Evolutionary conservation across 2,888 invertebrate species (phyloP).

Genomic region (Trilocha varians): DNA sequence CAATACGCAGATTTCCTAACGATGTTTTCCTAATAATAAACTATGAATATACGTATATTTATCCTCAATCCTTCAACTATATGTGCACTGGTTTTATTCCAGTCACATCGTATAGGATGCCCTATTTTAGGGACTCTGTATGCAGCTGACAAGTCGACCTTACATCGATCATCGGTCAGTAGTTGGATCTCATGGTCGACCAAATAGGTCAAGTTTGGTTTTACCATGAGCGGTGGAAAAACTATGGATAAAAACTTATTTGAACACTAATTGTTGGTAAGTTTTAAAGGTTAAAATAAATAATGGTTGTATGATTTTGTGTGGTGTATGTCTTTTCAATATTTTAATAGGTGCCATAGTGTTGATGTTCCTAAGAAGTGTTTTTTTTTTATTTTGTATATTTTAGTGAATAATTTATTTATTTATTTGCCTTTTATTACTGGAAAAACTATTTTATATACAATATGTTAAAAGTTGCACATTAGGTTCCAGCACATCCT

Average conservation of each 20-base stretch:
- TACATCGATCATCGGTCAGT: constrained; percentile 2
- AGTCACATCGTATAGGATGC: constrained; percentile 10
- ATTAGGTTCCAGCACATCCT: too few species aligned
- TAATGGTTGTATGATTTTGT: too few species aligned
- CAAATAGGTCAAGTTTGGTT: constrained; percentile 16
- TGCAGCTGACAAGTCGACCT: constrained; percentile 11
- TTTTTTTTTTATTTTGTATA: too few species aligned
- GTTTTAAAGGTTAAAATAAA: neutral
- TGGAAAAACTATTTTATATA: too few species aligned
- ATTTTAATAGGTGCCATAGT: too few species aligned
- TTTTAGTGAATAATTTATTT: too few species aligned
- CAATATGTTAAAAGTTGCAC: too few species aligned
- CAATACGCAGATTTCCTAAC: too few species aligned
- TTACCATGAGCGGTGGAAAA: constrained; percentile 1
- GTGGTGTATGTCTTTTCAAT: too few species aligned
- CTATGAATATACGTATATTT: neutral
- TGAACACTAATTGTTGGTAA: neutral
- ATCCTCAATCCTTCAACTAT: neutral
- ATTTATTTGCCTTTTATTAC: too few species aligned
- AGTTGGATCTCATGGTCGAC: constrained; percentile 1
- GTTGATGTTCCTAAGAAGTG: too few species aligned
- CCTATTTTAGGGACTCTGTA: constrained; percentile 16
- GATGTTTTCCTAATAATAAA: neutral
- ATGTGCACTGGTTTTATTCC: constrained; percentile 6
- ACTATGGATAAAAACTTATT: neutral